Evolutionary conservation across 2,113 vertebrate species (phyloP), one percentile per base, ranked within the genome.

Genomic region (Numenius arquata): DNA sequence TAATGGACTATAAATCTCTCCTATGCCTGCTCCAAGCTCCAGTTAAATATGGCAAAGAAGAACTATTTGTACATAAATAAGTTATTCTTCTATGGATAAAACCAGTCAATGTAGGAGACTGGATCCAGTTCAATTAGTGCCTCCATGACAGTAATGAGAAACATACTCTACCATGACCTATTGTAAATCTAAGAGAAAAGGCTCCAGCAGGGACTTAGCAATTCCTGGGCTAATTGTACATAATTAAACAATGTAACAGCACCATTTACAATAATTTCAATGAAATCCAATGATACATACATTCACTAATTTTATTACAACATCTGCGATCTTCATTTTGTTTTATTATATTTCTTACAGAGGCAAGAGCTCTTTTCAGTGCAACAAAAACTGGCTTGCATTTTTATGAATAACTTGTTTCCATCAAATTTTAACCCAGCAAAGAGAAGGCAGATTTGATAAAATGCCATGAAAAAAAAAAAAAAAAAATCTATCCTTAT

Each of bases 141-240:
- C 76, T 85, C 86, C 56, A 48, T 84, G 73, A 81, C 88, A 96
- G 83, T 92, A 95, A 97, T 47, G 34, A 78, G 95, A 89, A 91
- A 96, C 94, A 97, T 88, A 61, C 72, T 96, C 83, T 58, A 74
- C 66, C 63, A 79, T 80, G 66, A 94, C 55, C 89, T 91, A 66
- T 30, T 80, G 85, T 72, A 95, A 96, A 96, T 90, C 76, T 85
- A 94, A 93, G 48, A 93, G 92, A 95, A 97, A 88, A 90, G 88
- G 93, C 90, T 96, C 72, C 77, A 80, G 88, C 79, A 94, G 88
- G 61, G 89, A 94, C 52, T 77, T 77, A 73, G 83, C 55, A 78
- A 91, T 84, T 95, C 83, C 92, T 81, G 80, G 55, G 52, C 75
- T 97, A 96, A 97, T 85, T 95, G 85, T 50, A 92, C 41, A 75